A percentile compares a stretch with the other conserved stretches of the same genome.
Evolutionary conservation across 2,113 vertebrate genomes (phyloP).

Genomic region (Rhinoptilus africanus): DNA sequence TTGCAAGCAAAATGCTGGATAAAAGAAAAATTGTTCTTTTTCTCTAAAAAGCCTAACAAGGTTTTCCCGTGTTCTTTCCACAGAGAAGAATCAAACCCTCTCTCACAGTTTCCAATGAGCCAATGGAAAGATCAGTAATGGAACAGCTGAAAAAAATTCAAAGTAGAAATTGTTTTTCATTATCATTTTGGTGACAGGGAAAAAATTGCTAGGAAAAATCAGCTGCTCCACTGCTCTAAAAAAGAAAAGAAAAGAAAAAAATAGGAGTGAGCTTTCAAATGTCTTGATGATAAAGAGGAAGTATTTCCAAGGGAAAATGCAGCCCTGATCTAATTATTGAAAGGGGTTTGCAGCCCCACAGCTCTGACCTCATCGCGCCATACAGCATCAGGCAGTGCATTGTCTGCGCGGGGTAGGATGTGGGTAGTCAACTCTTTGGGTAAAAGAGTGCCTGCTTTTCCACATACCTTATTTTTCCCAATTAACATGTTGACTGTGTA

Average conservation of each 20-base stretch:
- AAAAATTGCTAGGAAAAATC: conserved; percentile 2
- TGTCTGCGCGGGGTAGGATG: background rate
- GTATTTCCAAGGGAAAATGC: conserved; percentile 17
- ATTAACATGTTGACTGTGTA: background rate
- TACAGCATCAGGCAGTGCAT: background rate
- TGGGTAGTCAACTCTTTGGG: background rate
- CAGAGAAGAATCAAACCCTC: conserved; percentile 10
- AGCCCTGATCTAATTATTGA: conserved; percentile 12
- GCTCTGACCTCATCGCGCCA: background rate
- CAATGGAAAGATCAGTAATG: conserved; percentile 6
- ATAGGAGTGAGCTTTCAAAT: background rate
- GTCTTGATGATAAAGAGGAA: background rate
- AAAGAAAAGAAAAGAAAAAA: background rate
- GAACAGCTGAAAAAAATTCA: background rate
- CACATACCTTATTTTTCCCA: background rate
- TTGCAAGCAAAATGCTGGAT: conserved; percentile 3
- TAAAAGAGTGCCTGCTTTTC: background rate
- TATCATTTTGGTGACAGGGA: background rate
- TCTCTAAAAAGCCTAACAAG: background rate
- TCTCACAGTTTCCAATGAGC: conserved; percentile 23
- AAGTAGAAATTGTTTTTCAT: conserved; percentile 14
- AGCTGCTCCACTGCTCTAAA: background rate
- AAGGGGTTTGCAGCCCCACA: background rate
- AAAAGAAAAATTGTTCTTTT: conserved; percentile 26
- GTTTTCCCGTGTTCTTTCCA: conserved; percentile 12